These are phyloP conservation scores for Drosophila hawaiiensis DNA, from an alignment of 2,888 invertebrate genomes.

Conservation along the genomic window DNA sequence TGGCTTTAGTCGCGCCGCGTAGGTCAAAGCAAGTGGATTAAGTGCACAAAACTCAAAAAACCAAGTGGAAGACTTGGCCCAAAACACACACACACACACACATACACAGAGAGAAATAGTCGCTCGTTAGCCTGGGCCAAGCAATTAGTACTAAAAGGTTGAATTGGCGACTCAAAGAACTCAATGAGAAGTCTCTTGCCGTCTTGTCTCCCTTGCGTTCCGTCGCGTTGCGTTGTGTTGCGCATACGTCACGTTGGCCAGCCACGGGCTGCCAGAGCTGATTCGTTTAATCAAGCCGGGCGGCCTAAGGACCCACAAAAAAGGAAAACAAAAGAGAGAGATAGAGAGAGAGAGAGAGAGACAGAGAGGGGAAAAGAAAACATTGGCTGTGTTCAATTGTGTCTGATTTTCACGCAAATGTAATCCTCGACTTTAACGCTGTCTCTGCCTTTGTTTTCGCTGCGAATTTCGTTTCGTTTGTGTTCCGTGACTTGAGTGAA, in stretches of 20 bases:
- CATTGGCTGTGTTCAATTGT: slow-evolving; percentile 63
- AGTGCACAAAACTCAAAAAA: slow-evolving; percentile 43
- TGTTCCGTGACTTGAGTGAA: slow-evolving; percentile 79
- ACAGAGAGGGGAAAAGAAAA: not conserved
- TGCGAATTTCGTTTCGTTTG: slow-evolving; percentile 67
- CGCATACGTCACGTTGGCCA: slow-evolving; percentile 65
- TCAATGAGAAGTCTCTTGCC: slow-evolving; percentile 21
- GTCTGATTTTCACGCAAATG: slow-evolving; percentile 76
- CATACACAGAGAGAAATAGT: slow-evolving; percentile 16
- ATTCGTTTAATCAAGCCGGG: slow-evolving; percentile 62
- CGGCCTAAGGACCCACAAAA: slow-evolving; percentile 16
- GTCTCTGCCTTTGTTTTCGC: slow-evolving; percentile 29
- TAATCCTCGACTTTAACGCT: slow-evolving; percentile 63
- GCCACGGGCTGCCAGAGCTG: slow-evolving; percentile 14
- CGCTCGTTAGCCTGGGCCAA: slow-evolving; percentile 59
- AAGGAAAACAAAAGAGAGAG: not conserved
- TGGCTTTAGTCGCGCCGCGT: slow-evolving; percentile 75
- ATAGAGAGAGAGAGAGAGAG: not conserved
- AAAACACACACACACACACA: slow-evolving; percentile 11
- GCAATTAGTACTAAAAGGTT: slow-evolving; percentile 71
- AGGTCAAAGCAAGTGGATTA: slow-evolving; percentile 80
- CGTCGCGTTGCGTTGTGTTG: slow-evolving; percentile 17
- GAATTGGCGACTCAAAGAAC: slow-evolving; percentile 56
- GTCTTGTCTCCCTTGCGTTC: not conserved
- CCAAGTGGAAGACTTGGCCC: not conserved